Percentiles rank a stretch among this genome's conserved stretches.
These are phyloP conservation scores for Basileuterus tristriatus DNA, from an alignment of 2,797 vertebrate genomes.

Conservation along the genomic window DNA sequence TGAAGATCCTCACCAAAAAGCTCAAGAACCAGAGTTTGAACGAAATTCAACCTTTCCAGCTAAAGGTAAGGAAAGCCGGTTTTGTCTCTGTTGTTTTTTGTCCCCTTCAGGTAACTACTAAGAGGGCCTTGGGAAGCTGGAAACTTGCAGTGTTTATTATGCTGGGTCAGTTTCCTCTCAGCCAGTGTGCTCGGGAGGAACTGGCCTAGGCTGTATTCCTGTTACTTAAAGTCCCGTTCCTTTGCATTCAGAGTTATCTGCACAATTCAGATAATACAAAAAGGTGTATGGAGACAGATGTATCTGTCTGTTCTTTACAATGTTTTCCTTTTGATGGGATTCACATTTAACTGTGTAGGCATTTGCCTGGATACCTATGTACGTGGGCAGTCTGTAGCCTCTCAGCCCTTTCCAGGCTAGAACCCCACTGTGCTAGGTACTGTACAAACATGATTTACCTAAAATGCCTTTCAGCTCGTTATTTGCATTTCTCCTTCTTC, in stretches of 20 bases:
- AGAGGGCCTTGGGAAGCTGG: neutral
- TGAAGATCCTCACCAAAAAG: conserved; percentile 91
- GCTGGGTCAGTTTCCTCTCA: neutral
- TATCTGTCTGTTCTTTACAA: neutral
- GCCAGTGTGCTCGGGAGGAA: neutral
- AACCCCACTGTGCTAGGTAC: neutral
- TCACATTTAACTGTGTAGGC: neutral
- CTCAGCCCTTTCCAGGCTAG: neutral
- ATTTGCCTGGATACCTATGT: neutral
- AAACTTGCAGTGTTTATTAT: neutral
- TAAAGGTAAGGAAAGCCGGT: conserved; percentile 81
- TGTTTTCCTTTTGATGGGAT: neutral
- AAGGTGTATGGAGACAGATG: neutral
- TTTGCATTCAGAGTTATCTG: neutral
- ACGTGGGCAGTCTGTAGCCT: neutral
- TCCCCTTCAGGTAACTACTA: neutral
- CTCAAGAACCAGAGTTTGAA: conserved; percentile 89
- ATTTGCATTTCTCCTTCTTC: neutral
- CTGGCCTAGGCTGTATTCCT: neutral
- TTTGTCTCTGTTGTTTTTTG: neutral
- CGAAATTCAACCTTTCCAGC: conserved; percentile 89
- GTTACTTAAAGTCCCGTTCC: neutral
- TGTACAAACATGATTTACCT: neutral
- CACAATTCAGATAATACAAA: neutral
- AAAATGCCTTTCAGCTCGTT: neutral